These are phyloP conservation scores for Daptonema setosum DNA, from an alignment of 2,888 invertebrate species.

Conservation along the genomic window DNA sequence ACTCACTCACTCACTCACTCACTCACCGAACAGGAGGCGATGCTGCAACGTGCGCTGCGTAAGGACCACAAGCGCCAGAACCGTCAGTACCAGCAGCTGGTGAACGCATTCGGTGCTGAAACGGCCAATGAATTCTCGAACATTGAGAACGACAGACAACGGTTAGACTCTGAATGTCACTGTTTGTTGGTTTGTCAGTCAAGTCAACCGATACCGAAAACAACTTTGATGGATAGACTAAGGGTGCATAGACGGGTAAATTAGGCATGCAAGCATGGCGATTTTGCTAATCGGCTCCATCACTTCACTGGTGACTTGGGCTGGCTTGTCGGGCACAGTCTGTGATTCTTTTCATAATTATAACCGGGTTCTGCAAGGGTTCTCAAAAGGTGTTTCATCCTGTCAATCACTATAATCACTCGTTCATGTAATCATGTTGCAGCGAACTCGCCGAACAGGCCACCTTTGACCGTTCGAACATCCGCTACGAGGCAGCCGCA, in stretches of 20 bases:
- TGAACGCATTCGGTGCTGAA: conserved; percentile 10
- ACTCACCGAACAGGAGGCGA: conserved; percentile 9
- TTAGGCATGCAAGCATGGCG: too few relatives aligned
- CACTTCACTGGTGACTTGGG: too few relatives aligned
- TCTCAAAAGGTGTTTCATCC: too few relatives aligned
- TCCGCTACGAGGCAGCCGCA: not conserved
- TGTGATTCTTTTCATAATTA: too few relatives aligned
- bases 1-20: conserved; percentile 1
- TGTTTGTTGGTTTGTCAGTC: too few relatives aligned
- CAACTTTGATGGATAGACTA: too few relatives aligned
- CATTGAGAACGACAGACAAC: conserved; percentile 13
- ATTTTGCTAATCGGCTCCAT: too few relatives aligned
- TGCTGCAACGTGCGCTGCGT: conserved; percentile 12
- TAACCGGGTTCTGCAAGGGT: too few relatives aligned
- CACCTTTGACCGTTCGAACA: not conserved
- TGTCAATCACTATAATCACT: too few relatives aligned
- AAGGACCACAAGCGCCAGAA: conserved; percentile 15
- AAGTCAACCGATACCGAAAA: too few relatives aligned
- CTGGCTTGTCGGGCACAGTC: too few relatives aligned
- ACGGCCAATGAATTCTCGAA: conserved; percentile 7
- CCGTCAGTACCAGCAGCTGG: conserved; percentile 8
- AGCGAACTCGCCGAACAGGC: not conserved
- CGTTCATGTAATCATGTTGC: not conserved
- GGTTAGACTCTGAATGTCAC: conserved; percentile 4
- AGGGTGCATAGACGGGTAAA: too few relatives aligned